Evolutionary conservation across 2,113 vertebrate genomes (phyloP), one percentile per base, ranked within the genome.

Genomic region (Albula glossodonta): DNA sequence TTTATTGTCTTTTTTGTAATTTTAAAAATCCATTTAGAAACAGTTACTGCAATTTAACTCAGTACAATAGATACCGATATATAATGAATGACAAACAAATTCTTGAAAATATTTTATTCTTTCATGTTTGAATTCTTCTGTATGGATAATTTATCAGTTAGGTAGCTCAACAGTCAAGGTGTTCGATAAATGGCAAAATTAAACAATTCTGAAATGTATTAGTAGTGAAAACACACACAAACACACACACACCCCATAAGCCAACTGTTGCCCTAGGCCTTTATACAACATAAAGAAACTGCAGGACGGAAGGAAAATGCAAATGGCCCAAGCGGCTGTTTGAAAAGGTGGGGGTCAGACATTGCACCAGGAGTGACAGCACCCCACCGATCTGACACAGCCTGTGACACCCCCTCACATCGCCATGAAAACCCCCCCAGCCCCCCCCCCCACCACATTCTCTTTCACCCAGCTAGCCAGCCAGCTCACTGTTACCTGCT

Each of bases 331-430:
- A 53, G 31, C 41, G 10, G 50, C 12, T 60, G 77, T 52, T 51
- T 31, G 48, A 79, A 56, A 79, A 85, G 84, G 52, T 57, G 84
- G 31, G 60, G 70, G 41, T 80, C 52, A 79, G 77, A 49, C 84
- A 84, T 19, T 9, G 31, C 31, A 49, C 56, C 52, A 17, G 77
- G 78, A 85, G 50, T 48, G 84, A 85, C 77, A 80, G 31, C 52
- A 11, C 31, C 84, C 83, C 51, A 12, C 48, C 48, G 51, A 48
- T 66, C 83, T 77, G 83, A 84, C 50, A 77, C 63, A 50, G 19
- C n/a, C 50, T 6, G 17, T 50, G n/a, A 2, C 60, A 15, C 49
- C n/a, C 12, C 66, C 60, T 6, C 66, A 50, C 15, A 19, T 2
- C 63, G 5, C 49, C 19, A 22, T 9, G 57, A 56, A 12, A 31